Base-by-base conservation (phyloP, 2,113 vertebrate genomes). In the Neopipo cinnamomea region DNA sequence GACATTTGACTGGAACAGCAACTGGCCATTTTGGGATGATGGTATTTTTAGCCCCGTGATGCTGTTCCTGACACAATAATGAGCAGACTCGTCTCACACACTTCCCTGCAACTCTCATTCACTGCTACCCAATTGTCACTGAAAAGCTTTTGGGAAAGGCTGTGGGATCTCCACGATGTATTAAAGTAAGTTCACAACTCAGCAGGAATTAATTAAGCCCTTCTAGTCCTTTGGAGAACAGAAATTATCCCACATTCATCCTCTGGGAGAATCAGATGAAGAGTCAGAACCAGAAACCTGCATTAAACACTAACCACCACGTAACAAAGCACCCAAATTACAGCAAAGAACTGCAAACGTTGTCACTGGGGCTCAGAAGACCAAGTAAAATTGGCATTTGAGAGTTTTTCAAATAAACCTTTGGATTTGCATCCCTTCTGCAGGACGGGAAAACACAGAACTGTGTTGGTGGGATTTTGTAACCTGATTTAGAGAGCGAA, bases 151-250 rank as follows among this genome's bases (percentile, higher is more conserved):
- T 11, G 19, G 41, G 53, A n/a, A 75, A 76, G 28, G 30, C 49
- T 73, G 15, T 4, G 33, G 59, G 22, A 76, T 25, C n/a, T 75
- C 83, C 53, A 6, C 0, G 18, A 44, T 37, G n/a, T 28, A 68
- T 28, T 50, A 46, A 88, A 91, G 68, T 14, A 84, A 87, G 46
- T 63, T 66, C 19, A 53, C 20, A 33, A 25, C 14, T 91, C 30
- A 44, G 42, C 9, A 83, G 71, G 50, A 85, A 83, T 90, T 73
- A 95, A 88, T 97, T 84, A 86, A 95, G 63, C 31, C 12, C 11
- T 73, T 58, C 22, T 8, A 46, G 41, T 7, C 67, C 91, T 93
- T 59, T 55, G 52, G 83, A 92, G 88, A 66, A 50, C 80, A 78
- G 30, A 79, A 81, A 82, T 74, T 24, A 75, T 67, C 23, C 61